phyloP scores from a whole-genome alignment of 53 echinoderm and acorn worm species.

The Luidia sarsii region DNA sequence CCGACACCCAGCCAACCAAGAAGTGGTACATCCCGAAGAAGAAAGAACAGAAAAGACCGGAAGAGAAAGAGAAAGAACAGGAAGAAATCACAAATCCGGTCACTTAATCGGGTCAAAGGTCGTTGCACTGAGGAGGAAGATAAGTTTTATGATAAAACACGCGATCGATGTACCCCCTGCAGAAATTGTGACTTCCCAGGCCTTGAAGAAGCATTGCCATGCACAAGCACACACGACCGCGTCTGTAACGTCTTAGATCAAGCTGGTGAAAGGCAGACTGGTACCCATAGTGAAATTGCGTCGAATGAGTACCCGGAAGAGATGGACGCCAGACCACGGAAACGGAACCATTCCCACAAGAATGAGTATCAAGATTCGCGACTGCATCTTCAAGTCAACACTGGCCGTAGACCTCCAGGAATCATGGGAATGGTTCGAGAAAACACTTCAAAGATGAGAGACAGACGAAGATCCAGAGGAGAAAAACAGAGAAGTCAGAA shows the following conservation, averaged over 20 bases:
- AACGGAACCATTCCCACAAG: not conserved
- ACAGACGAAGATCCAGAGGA: too few species aligned
- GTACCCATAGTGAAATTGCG: too few species aligned
- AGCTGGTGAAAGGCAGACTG: not conserved
- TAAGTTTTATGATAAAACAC: not conserved
- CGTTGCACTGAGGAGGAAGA: not conserved
- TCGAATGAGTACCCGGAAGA: constrained; percentile 16
- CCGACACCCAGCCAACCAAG: too few species aligned
- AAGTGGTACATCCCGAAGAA: not conserved
- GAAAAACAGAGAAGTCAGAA: too few species aligned
- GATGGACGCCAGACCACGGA: not conserved
- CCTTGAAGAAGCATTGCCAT: not conserved
- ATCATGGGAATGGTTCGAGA: too few species aligned
- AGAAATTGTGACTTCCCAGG: not conserved
- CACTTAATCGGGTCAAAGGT: too few species aligned
- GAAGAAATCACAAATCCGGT: too few species aligned
- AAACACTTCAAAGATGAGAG: too few species aligned
- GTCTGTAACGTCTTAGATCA: not conserved
- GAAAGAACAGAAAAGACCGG: not conserved
- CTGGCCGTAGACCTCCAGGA: too few species aligned
- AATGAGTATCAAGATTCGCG: constrained; percentile 24
- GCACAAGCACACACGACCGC: constrained; percentile 1
- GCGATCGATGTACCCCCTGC: not conserved
- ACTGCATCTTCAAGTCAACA: too few species aligned
- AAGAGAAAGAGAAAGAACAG: not conserved